phyloP scores from a whole-genome alignment of 2,113 vertebrate species.

The Calidris pygmaea region DNA sequence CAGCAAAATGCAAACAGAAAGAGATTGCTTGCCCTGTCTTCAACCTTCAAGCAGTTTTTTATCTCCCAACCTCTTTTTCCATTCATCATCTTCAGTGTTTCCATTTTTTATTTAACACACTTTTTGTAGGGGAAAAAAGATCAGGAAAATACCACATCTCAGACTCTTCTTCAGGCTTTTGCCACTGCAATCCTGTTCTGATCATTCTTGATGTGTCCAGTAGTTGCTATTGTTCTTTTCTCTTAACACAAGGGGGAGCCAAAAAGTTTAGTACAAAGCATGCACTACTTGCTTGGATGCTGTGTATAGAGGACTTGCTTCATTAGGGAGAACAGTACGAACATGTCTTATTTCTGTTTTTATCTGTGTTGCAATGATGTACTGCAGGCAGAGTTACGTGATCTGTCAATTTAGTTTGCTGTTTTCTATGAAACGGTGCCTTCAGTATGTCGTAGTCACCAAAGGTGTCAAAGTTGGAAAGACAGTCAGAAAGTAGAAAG shows the following conservation, averaged over 20 bases:
- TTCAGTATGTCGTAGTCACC: background rate
- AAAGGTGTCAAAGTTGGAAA: background rate
- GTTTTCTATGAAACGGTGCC: background rate
- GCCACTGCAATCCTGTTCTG: background rate
- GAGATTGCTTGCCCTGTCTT: background rate
- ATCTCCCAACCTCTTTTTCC: background rate
- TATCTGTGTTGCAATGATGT: background rate
- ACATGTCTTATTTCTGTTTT: background rate
- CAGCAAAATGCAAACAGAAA: background rate
- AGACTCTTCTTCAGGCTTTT: background rate
- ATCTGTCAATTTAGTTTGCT: background rate
- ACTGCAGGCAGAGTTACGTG: background rate
- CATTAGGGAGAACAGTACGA: background rate
- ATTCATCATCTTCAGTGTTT: background rate
- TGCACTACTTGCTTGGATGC: background rate
- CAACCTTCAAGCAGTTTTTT: background rate
- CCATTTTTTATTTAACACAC: background rate
- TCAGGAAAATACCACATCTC: background rate
- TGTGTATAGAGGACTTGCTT: background rate
- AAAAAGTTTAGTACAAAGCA: slow-evolving; percentile 10
- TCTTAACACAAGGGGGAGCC: slow-evolving; percentile 59
- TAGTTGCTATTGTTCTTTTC: background rate
- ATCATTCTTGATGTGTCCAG: background rate
- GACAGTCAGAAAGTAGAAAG: background rate
- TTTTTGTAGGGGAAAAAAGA: background rate